phyloP scores from a whole-genome alignment of 1,140 invertebrate species.

The Drosophila saltans region DNA sequence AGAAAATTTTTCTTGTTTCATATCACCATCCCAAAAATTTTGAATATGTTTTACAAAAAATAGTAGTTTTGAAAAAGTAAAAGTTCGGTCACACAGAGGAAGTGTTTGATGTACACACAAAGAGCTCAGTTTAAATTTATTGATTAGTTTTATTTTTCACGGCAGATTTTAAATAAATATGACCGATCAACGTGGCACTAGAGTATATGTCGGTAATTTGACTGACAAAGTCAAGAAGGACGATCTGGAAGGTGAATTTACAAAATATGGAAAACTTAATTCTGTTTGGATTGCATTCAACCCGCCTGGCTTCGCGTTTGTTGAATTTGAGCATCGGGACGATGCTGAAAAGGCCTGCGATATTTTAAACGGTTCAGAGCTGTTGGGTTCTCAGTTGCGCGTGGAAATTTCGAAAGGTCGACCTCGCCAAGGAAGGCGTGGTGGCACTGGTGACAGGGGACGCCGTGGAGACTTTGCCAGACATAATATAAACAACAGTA shows the following conservation, averaged over 20 bases:
- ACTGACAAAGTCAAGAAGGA: conserved; percentile 93
- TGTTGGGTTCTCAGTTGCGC: conserved; percentile 91
- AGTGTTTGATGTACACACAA: conserved; percentile 77
- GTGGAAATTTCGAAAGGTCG: conserved; percentile 92
- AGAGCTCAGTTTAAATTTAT: conserved; percentile 69
- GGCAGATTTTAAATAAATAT: conserved; percentile 59
- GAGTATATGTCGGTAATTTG: conserved; percentile 93
- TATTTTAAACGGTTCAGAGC: conserved; percentile 93
- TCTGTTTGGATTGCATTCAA: conserved; percentile 98
- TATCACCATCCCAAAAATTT: no score
- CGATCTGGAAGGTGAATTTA: conserved; percentile 92
- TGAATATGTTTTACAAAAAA: no score
- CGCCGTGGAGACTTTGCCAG: conserved; percentile 84
- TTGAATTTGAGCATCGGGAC: conserved; percentile 97
- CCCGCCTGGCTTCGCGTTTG: conserved; percentile 98
- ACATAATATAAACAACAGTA: conserved; percentile 83
- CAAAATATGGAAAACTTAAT: conserved; percentile 95
- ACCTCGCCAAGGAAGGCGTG: conserved; percentile 84
- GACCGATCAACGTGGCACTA: conserved; percentile 86
- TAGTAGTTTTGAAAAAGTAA: no score
- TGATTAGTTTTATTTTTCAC: conserved; percentile 67
- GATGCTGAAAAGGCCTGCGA: conserved; percentile 97
- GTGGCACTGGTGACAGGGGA: conserved; percentile 85
- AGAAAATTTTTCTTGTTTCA: no score
- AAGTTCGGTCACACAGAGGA: conserved; percentile 37